Percentiles rank a stretch among this genome's conserved stretches.
Conservation (phyloP, 2,797 vertebrate species). For the Dromococcyx pavoninus region DNA sequence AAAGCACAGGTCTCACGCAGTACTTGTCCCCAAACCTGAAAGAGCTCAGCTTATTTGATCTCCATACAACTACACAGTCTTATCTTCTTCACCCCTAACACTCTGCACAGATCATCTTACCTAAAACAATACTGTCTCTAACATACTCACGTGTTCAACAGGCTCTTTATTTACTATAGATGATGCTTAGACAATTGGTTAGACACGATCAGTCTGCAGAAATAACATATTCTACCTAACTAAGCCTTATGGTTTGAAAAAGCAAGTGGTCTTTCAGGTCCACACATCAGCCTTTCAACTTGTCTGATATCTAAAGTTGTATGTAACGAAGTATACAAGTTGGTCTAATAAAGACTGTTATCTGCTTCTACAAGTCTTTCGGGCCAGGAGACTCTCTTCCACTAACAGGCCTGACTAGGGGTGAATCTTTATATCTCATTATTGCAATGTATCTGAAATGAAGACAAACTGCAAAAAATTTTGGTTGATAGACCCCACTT, state of each 20-base stretch:
- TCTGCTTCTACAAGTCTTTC: neutral
- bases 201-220: fast-evolving
- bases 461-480: neutral
- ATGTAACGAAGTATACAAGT: neutral
- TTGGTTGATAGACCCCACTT: neutral
- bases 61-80: neutral
- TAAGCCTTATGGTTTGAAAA: neutral
- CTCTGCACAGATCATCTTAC: neutral
- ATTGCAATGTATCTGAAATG: neutral
- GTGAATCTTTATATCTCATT: neutral
- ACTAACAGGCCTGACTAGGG: neutral
- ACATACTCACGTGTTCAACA: neutral
- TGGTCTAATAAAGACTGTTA: neutral
- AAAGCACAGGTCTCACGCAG: neutral
- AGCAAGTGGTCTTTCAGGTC: neutral
- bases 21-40: neutral
- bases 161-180: neutral
- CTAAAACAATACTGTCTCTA: neutral
- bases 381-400: neutral
- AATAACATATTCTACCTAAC: neutral
- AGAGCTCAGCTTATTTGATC: neutral
- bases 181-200: neutral
- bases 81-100: neutral
- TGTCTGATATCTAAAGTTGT: neutral
- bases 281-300: neutral